A percentile compares a stretch with the other conserved stretches of the same genome.
Evolutionary conservation across 2,797 vertebrate species (phyloP).

Genomic region (Danio choprae): DNA sequence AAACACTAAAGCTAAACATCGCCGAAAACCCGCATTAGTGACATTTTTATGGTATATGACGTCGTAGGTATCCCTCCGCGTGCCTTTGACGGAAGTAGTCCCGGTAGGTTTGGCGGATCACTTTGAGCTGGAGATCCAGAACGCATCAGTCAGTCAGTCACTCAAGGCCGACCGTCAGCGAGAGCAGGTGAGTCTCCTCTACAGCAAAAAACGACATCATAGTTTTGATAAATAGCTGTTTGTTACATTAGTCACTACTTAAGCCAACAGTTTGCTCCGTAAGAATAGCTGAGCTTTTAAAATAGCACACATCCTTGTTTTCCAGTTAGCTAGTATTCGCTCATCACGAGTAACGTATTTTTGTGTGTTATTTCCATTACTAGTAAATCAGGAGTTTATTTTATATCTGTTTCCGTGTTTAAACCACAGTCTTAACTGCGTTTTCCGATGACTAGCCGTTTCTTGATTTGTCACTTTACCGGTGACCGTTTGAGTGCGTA

Average conservation of each 20-base stretch:
- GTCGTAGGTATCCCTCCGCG: slow-evolving; percentile 58
- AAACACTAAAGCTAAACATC: background rate
- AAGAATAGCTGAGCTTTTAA: background rate
- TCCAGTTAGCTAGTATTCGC: background rate
- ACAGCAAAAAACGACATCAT: background rate
- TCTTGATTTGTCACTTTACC: background rate
- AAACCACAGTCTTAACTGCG: background rate
- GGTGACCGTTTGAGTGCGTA: background rate
- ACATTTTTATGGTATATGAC: background rate
- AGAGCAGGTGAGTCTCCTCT: slow-evolving; percentile 64
- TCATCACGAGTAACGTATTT: too few relatives aligned
- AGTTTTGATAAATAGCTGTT: background rate
- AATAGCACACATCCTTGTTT: background rate
- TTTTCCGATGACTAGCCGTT: background rate
- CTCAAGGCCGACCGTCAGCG: background rate
- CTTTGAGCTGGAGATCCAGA: slow-evolving; percentile 70
- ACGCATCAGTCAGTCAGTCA: slow-evolving; percentile 54
- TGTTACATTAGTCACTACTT: background rate
- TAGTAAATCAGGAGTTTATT: background rate
- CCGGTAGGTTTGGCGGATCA: slow-evolving; percentile 69
- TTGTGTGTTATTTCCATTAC: background rate
- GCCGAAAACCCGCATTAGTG: background rate
- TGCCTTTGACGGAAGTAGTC: slow-evolving; percentile 75
- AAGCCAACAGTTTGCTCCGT: accelerated
- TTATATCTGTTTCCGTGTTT: background rate